Evolutionary conservation across 2,888 invertebrate genomes (phyloP), one percentile per base, ranked within the genome.

Genomic region (Sycophila texana): DNA sequence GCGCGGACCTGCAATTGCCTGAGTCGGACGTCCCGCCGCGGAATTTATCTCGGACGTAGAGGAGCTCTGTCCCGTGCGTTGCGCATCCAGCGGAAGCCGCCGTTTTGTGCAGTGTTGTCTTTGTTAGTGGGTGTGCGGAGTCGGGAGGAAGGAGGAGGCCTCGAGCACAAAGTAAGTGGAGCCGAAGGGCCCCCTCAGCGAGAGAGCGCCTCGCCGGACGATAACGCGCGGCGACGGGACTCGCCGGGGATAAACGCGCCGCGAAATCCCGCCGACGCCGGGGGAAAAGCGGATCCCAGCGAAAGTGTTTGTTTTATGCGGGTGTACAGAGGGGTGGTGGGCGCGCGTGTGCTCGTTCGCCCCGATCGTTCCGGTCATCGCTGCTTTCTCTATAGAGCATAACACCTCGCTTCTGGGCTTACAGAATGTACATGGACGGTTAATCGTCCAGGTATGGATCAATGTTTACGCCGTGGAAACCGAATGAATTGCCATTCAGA

Each of bases 231-330:
- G 16, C n/a, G 53, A n/a, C 14, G 53, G 14, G 14, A 16, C n/a
- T 13, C 39, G 39, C 39, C 39, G n/a, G 53, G 53, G 53, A 53
- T 63, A 39, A 63, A 47, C n/a, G 30, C 22, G 10, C 39, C 63
- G 63, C 63, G 63, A 63, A 63, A 63, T 63, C 16, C 63, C 16
- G 16, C n/a, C n/a, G 14, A 53, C n/a, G 53, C 53, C n/a, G 53
- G 53, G 51, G 14, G 30, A 18, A 18, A 18, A 63, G 22, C 63
- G 39, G 63, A 63, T 63, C n/a, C 39, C 1, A 14, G 16, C 51
- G 22, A 66, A 53, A 67, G 67, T 67, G 67, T 67, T 67, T 51
- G 22, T 53, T 53, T 53, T 51, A 51, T 66, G 20, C 22, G 13
- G 7, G 10, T 16, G 26, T 51, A 13, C 14, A 13, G 26, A 13